Percentiles rank a stretch among this genome's conserved stretches.
Conservation (phyloP, 2,888 invertebrate species). For the Cynaeus angustus region DNA sequence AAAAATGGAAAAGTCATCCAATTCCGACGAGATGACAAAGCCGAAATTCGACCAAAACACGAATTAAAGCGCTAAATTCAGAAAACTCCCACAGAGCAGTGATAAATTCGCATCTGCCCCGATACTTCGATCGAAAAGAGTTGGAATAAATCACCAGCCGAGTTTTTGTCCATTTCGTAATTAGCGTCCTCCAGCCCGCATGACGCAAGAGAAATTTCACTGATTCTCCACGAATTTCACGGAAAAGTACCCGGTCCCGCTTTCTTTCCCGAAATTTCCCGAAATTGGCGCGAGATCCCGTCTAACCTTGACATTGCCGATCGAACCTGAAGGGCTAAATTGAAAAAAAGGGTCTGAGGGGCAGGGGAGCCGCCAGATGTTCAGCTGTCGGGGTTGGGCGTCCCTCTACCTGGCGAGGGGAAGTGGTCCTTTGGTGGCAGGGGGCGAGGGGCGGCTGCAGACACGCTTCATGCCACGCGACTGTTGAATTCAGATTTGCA, state of each 20-base stretch:
- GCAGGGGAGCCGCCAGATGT: slow-evolving; percentile 64
- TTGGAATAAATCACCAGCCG: slow-evolving; percentile 62
- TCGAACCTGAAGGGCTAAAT: slow-evolving; percentile 43
- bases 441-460: slow-evolving; percentile 65
- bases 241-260: too few species aligned
- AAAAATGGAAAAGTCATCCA: slow-evolving; percentile 37
- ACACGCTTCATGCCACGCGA: slow-evolving; percentile 70
- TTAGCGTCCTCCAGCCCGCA: slow-evolving; percentile 62
- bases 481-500: slow-evolving; percentile 68
- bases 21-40: slow-evolving; percentile 33
- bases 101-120: slow-evolving; percentile 34
- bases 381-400: slow-evolving; percentile 59
- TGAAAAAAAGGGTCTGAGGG: slow-evolving; percentile 31
- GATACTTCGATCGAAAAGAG: slow-evolving; percentile 45
- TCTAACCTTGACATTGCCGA: slow-evolving; percentile 49
- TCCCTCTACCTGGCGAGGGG: slow-evolving; percentile 41
- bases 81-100: slow-evolving; percentile 38
- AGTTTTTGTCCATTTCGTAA: slow-evolving; percentile 62
- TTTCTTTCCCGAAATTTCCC: too few species aligned
- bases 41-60: slow-evolving; percentile 42
- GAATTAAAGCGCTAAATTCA: slow-evolving; percentile 49
- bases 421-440: slow-evolving; percentile 27
- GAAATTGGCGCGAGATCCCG: slow-evolving; percentile 22
- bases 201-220: slow-evolving; percentile 29
- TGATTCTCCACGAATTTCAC: background rate